These are phyloP conservation scores for Eilema griseolum DNA, from an alignment of 2,888 invertebrate genomes.

Conservation along the genomic window DNA sequence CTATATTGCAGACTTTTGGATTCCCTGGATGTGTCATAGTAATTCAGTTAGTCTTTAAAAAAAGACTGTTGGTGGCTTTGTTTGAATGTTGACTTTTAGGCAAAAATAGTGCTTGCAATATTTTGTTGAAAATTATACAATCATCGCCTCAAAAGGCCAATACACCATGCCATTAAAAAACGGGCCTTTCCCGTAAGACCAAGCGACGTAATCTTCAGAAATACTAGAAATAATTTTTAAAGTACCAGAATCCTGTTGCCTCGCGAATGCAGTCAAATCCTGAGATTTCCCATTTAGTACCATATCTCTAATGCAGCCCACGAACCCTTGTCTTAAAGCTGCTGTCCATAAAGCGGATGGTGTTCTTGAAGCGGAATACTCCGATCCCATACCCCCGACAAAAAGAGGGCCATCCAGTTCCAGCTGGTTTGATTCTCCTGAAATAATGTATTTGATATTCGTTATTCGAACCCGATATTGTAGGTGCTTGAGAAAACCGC, in stretches of 20 bases:
- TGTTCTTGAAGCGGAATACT: slow-evolving; percentile 91
- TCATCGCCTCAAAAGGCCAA: neutral
- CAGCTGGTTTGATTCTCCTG: slow-evolving; percentile 94
- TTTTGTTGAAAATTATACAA: too few species aligned
- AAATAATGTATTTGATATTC: slow-evolving; percentile 2
- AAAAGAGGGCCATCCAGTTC: slow-evolving; percentile 96
- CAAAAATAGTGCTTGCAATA: too few species aligned
- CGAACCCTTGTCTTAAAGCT: slow-evolving; percentile 95
- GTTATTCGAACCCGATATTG: too few species aligned
- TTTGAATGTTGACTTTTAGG: too few species aligned
- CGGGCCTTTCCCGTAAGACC: too few species aligned
- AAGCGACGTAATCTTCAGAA: neutral
- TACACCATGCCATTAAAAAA: too few species aligned
- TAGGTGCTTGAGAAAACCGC: too few species aligned
- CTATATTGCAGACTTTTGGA: too few species aligned
- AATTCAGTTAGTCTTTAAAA: too few species aligned
- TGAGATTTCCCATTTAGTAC: slow-evolving; percentile 95
- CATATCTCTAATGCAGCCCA: slow-evolving; percentile 97
- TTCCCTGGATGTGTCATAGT: too few species aligned
- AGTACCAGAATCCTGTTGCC: slow-evolving; percentile 95
- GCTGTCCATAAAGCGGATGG: slow-evolving; percentile 97
- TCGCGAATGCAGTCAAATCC: slow-evolving; percentile 95
- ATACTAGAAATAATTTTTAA: neutral
- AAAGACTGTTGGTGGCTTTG: too few species aligned
- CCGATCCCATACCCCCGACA: slow-evolving; percentile 95